Evolutionary conservation across 2,113 vertebrate genomes (phyloP), one percentile per base, ranked within the genome.

Genomic region (Pseudorasbora parva): DNA sequence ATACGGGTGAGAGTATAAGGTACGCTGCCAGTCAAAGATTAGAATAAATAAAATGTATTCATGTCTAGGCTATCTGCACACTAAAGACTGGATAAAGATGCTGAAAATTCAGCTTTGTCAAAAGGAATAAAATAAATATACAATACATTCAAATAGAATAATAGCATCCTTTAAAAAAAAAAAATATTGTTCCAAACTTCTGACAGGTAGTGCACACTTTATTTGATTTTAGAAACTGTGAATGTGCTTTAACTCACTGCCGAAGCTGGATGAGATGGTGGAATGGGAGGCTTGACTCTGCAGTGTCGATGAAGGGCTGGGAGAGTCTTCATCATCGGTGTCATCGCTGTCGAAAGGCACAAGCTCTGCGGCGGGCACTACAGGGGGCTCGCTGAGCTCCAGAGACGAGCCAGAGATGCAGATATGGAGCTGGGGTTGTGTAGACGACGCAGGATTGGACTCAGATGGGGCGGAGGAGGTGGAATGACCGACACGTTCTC

Each of bases 231-330:
- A 5, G 64, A 41, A 33, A 37, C n/a, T 11, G n/a, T 23, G n/a
- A 59, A 23, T 11, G 56, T 57, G n/a, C 51, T 54, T 54, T 8
- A 54, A 96, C 97, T 96, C 88, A 99, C 98, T 98, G 89, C 96
- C 96, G 0, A 97, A 99, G 93, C 95, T 97, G 86, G 98, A 99
- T 19, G 97, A 98, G 90, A 99, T 97, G 91, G 97, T 99, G 86
- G 98, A 99, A 81, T 96, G 97, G 90, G 97, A 99, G 88, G 98
- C 97, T 87, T 99, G 97, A 90, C 98, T 99, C 93, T 99, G 97
- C 68, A 99, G 94, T 0, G 98, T 99, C 37, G 97, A 97, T 0
- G 98, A 99, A 15, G 98, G 98, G 37, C 98, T 99, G 15, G 97
- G 98, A 0, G 98, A 99, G 47, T 98, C 98, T 86, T 99, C 98